Percentiles rank a stretch among this genome's conserved stretches.
phyloP scores from a whole-genome alignment of 2,888 invertebrate species.

The Tenthredo amoena region DNA sequence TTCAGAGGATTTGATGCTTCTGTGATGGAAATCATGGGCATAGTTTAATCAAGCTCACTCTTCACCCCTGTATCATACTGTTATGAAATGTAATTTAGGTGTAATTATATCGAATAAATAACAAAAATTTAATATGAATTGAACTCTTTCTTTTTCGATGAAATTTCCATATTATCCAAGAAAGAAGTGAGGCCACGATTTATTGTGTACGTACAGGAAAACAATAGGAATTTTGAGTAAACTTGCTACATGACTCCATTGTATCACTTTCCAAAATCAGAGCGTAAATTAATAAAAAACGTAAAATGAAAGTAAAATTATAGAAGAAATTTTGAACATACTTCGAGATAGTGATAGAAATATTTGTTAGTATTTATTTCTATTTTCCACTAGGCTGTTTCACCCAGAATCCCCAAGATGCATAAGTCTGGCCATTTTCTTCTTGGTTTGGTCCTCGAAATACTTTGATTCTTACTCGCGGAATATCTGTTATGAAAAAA shows the following conservation, averaged over 20 bases:
- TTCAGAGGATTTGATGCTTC: slow-evolving; percentile 72
- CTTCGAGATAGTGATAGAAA: not conserved
- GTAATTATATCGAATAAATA: slow-evolving; percentile 40
- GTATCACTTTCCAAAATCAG: not conserved
- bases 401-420: slow-evolving; percentile 75
- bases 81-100: slow-evolving; percentile 25
- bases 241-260: not conserved
- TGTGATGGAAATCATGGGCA: slow-evolving; percentile 74
- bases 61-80: slow-evolving; percentile 2
- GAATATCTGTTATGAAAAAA: slow-evolving; percentile 61
- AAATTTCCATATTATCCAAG: not conserved
- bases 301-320: not conserved
- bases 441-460: slow-evolving; percentile 72
- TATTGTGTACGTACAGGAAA: not conserved
- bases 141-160: not conserved
- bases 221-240: not conserved
- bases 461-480: slow-evolving; percentile 73
- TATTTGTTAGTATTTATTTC: not conserved
- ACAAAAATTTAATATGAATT: slow-evolving; percentile 1
- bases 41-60: slow-evolving; percentile 31
- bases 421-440: slow-evolving; percentile 68
- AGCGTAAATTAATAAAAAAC: not conserved
- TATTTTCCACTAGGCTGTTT: slow-evolving; percentile 67
- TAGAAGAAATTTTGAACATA: not conserved
- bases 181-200: not conserved